These are phyloP conservation scores for Ceratoteleas bidentatus DNA, from an alignment of 1,140 invertebrate genomes.

Conservation along the genomic window DNA sequence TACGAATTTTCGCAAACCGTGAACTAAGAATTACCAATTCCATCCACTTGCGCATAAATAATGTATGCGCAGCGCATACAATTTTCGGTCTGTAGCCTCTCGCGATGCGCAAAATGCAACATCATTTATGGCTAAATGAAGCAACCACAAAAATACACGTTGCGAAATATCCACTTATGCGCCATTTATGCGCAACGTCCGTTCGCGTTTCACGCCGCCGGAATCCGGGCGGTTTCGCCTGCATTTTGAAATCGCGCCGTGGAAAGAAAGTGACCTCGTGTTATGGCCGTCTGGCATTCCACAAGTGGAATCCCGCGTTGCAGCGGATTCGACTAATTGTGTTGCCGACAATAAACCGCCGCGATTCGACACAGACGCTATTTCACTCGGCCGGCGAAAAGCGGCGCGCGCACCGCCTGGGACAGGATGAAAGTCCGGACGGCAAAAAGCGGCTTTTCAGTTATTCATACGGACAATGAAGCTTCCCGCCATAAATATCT, in stretches of 20 bases:
- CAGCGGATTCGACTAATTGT: constrained; percentile 57
- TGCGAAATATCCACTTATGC: too few species aligned
- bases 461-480: constrained; percentile 25
- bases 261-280: constrained; percentile 56
- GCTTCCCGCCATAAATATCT: not conserved
- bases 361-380: constrained; percentile 25
- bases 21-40: too few species aligned
- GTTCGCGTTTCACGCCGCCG: too few species aligned
- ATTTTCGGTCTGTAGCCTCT: too few species aligned
- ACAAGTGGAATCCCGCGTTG: constrained; percentile 48
- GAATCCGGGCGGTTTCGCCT: not conserved
- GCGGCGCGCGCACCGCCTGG: constrained; percentile 2
- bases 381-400: constrained; percentile 40
- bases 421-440: constrained; percentile 31
- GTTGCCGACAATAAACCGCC: constrained; percentile 45
- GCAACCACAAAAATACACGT: constrained; percentile 1
- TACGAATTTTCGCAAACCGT: too few species aligned
- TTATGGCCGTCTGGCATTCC: constrained; percentile 45
- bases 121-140: too few species aligned
- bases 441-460: constrained; percentile 32
- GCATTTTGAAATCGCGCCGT: constrained; percentile 26
- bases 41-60: too few species aligned
- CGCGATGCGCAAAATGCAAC: too few species aligned
- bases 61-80: too few species aligned
- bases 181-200: too few species aligned